A percentile compares a stretch with the other conserved stretches of the same genome.
These are phyloP conservation scores for rabbit (Oryctolagus cuniculus) DNA, from an alignment of 2,113 vertebrate genomes.

Conservation along the genomic window mOryCun1.1 NC_091453.1:102603001-102603500, in stretches of 20 bases:
- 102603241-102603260: constrained; percentile 66
- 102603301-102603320: constrained; percentile 73
- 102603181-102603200: constrained; percentile 50
- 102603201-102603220: constrained; percentile 14
- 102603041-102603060: constrained; percentile 80
- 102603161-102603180: constrained; percentile 65
- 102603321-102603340: constrained; percentile 53
- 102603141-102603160: constrained; percentile 78
- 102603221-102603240: constrained; percentile 67
- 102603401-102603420: constrained; percentile 27
- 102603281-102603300: constrained; percentile 70
- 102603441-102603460: constrained; percentile 56
- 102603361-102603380: constrained; percentile 38
- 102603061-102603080: constrained; percentile 76
- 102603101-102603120: constrained; percentile 85
- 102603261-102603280: constrained; percentile 51
- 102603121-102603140: constrained; percentile 89
- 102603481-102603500: neutral
- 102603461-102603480: constrained; percentile 65
- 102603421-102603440: constrained; percentile 55
- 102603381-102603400: constrained; percentile 51
- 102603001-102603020: constrained; percentile 77
- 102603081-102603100: constrained; percentile 81
- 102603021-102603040: constrained; percentile 79
- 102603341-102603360: constrained; percentile 60